Percentiles rank a stretch among this genome's conserved stretches.
phyloP scores from a whole-genome alignment of 92 coral and sea anemone species.

The Pocillopora meandrina region DNA sequence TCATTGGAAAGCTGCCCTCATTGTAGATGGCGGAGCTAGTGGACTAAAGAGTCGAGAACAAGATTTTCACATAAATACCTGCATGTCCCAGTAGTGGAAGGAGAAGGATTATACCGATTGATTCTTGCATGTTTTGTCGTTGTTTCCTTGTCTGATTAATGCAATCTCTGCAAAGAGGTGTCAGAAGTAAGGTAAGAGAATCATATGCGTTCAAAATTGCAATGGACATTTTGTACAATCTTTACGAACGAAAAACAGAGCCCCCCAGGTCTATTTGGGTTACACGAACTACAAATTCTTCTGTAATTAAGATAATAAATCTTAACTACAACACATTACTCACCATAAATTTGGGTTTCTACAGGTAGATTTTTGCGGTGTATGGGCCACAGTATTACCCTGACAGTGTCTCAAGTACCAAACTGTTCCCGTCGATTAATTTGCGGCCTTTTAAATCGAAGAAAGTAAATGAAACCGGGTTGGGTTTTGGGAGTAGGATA shows the following conservation, averaged over 20 bases:
- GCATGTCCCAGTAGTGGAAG: slow-evolving; percentile 33
- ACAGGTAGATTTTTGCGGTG: neutral
- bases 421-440: neutral
- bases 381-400: neutral
- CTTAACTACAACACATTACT: too few species aligned
- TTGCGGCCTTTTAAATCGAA: slow-evolving; percentile 20
- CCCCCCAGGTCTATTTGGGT: too few species aligned
- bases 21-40: neutral
- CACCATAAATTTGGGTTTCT: too few species aligned
- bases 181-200: too few species aligned
- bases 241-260: too few species aligned
- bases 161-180: neutral
- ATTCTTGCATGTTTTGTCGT: slow-evolving; percentile 25
- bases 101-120: slow-evolving; percentile 7
- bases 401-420: too few species aligned
- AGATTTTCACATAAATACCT: slow-evolving; percentile 9
- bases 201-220: too few species aligned
- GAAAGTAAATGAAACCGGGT: neutral
- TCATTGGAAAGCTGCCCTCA: too few species aligned
- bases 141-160: neutral
- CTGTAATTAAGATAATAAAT: too few species aligned
- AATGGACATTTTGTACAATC: too few species aligned
- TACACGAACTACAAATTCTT: too few species aligned
- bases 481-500: slow-evolving; percentile 4
- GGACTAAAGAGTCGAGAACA: neutral